Evolutionary conservation across 2,888 invertebrate genomes (phyloP), one percentile per base, ranked within the genome.

Genomic region (Spodoptera picta): DNA sequence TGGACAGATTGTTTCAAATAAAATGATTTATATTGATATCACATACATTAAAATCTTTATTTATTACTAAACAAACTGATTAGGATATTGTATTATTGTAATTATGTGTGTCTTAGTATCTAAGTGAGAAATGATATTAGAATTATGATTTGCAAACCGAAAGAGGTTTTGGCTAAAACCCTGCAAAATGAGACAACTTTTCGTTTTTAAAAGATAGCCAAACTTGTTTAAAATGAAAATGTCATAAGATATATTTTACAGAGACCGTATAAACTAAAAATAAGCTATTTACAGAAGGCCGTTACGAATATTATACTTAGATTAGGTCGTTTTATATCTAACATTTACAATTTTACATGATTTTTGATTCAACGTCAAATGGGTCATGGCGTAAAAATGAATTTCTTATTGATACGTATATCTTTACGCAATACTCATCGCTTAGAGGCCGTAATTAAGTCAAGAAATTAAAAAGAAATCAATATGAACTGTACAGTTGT

Each of bases 271-370:
- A 83, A 86, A 83, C 83, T 86, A 84, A 84, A 83, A 85, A 47
- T 84, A 87, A 83, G 90, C 90, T 94, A 93, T 94, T 69, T 94
- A 94, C 94, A 94, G 79, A 86, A 90, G 92, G 92, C 92, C 89
- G 85, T 86, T 81, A 80, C 56, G 61, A 72, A 81, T 81, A 77
- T 74, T 81, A 83, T 73, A 74, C 81, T 84, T 86, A 87, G 79
- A 84, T 83, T 83, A 82, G 78, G 46, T 82, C 79, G 81, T 77
- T 70, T 84, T 87, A 86, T 78, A 83, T 65, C 88, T 92, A 92
- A 89, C 90, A 92, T 90, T 89, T 92, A 90, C 88, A 93, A 90
- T 92, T 85, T 89, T 87, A 88, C 90, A 90, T 83, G 81, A 83
- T 81, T 84, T 19, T 81, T 78, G 80, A 80, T 85, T 75, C 71